Conservation (phyloP, 2,113 vertebrate genomes). For the Sylvicapra grimmia region DNA sequence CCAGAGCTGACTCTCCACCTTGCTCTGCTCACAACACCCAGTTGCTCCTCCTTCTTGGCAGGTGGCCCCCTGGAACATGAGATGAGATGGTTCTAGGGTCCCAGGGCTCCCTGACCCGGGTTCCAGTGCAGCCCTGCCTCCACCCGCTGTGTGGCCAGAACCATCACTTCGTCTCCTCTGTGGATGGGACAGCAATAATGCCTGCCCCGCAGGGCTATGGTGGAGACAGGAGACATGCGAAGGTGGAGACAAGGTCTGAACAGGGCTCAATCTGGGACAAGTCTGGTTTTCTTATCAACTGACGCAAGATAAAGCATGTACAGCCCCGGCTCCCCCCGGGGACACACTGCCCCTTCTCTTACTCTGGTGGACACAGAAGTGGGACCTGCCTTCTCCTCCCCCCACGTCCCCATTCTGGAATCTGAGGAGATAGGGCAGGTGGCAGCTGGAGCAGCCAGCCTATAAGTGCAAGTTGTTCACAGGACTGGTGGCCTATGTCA, state of each 20-base stretch:
- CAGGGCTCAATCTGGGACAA: not conserved
- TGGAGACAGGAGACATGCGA: accelerated
- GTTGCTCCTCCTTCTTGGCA: not conserved
- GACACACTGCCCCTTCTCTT: not conserved
- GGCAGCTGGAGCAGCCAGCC: not conserved
- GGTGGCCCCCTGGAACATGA: accelerated
- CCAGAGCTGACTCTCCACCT: not conserved
- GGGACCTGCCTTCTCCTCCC: not conserved
- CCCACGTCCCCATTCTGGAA: not conserved
- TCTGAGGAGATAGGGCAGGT: not conserved
- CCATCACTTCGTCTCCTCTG: not conserved
- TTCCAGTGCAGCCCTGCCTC: not conserved
- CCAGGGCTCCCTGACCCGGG: no score
- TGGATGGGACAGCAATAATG: not conserved
- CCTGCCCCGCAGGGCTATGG: accelerated
- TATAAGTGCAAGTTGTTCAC: accelerated
- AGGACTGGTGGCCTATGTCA: no score
- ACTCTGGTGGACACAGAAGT: not conserved
- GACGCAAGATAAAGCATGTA: accelerated
- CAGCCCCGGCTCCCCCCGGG: not conserved
- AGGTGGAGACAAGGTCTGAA: not conserved
- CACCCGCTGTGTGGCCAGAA: not conserved
- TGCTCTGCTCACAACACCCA: accelerated
- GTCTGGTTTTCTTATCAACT: not conserved
- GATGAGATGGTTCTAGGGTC: not conserved